Base-by-base conservation (phyloP, 2,797 vertebrate genomes). In the Lepus townsendii region DNA sequence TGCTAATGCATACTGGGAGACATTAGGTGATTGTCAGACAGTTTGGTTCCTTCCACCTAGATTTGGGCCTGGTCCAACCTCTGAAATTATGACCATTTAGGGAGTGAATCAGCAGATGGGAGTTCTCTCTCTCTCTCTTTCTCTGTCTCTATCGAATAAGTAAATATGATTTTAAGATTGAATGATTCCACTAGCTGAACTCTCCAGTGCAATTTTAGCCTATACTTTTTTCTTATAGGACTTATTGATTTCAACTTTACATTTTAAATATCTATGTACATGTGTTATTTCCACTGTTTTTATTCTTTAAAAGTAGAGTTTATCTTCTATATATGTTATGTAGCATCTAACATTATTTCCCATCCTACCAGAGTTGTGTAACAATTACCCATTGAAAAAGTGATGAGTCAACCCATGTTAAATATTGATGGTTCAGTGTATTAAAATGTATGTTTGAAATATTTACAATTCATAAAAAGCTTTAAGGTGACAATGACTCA, bases 191-290 rank as follows among this genome's bases (percentile, higher is more conserved):
- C 26, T 54, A 90, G 14, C 8, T 90, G 63, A 93, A 91, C 24
- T 79, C 22, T 42, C 11, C 26, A 30, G 4, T 65, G 20, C 30
- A 47, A 8, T 77, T 91, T 92, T 78, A 90, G 4, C 76, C 30
- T 50, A 92, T 30, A 72, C 7, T 77, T 10, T 2, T 91, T 12
- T 73, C n/a, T 94, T 27, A 50, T 24, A 83, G 24, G n/a, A 57
- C 69, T 94, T 85, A 65, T 72, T 60, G 32, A 80, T 62, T 76
- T 94, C 14, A 66, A 77, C 12, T 71, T 87, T 93, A 92, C 42
- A 27, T 47, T 78, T 30, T 9, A 83, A 13, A 42, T 80, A 57
- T 42, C 5, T 68, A 3, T 35, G 78, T 71, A 85, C 7, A 32
- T 89, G 17, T 52, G 17, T 50, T 73, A 72, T 78, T 80, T 52